Base-by-base conservation (phyloP, 1,140 invertebrate genomes). In the Notospermus geniculatus region DNA sequence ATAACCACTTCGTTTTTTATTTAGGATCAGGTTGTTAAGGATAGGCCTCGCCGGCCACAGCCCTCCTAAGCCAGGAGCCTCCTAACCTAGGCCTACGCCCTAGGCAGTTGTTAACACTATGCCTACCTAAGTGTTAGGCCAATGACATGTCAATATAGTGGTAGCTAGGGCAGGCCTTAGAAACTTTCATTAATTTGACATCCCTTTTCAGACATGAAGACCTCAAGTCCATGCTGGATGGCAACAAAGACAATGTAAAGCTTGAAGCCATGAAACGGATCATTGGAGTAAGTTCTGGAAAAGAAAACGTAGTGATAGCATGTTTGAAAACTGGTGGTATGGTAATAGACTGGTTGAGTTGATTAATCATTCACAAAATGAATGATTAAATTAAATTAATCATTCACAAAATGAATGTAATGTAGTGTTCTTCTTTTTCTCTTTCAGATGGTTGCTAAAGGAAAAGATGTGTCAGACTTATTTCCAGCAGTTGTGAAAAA, bases 401-500 rank as follows among this genome's bases (percentile, higher is more conserved):
- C n/a, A n/a, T 43, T 43, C n/a, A 43, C n/a, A 15, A 43, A n/a
- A 15, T 15, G n/a, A 43, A 43, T n/a, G 41, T n/a, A n/a, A 15
- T n/a, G 41, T 43, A 15, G 15, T n/a, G 15, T 15, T n/a, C n/a
- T 15, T 58, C 41, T n/a, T 62, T 2, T 36, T 19, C 15, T 50
- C 59, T 84, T 86, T 66, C 74, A 93, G 86, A 97, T 99, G 95
- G 90, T 99, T 50, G 97, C 97, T 1, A 97, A 97, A 84, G 97
- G 97, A 53, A 87, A 95, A 77, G 96, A 99, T 87, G 95, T 95
- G 32, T 97, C 95, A 19, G 94, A 97, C 75, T 83, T 99, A 68
- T 99, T 99, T 84, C 95, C 97, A 65, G 91, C 95, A 65, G 97
- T 99, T 17, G 97, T 99, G 0, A 99, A 99, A 83, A 99, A 99